phyloP scores from a whole-genome alignment of 1,140 invertebrate genomes.

The Anastrepha obliqua region DNA sequence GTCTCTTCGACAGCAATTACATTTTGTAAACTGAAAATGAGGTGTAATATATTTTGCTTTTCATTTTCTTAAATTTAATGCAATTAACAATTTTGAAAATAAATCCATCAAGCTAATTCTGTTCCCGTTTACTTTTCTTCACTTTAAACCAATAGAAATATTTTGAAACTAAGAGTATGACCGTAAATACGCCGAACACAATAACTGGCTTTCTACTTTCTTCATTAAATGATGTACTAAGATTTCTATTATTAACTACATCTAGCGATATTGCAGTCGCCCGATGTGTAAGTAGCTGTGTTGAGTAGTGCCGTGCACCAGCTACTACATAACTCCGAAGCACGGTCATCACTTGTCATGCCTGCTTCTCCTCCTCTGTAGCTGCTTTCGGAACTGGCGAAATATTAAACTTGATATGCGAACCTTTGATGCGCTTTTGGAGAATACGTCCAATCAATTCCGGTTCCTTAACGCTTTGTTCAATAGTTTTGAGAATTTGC shows the following conservation, averaged over 20 bases:
- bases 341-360: constrained; percentile 64
- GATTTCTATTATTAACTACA: not conserved
- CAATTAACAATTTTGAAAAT: constrained; percentile 21
- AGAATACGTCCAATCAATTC: constrained; percentile 75
- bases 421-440: constrained; percentile 78
- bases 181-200: constrained; percentile 34
- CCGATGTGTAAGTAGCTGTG: constrained; percentile 36
- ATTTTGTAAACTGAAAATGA: no score
- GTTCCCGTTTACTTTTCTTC: not conserved
- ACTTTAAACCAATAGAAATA: constrained; percentile 30
- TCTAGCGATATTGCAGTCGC: not conserved
- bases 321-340: constrained; percentile 52
- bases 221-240: constrained; percentile 25
- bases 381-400: constrained; percentile 69
- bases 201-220: constrained; percentile 17
- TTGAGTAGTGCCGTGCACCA: constrained; percentile 11
- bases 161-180: constrained; percentile 18
- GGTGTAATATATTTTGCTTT: not conserved
- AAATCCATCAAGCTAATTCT: not conserved
- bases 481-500: constrained; percentile 74
- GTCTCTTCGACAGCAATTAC: no score
- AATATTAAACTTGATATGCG: constrained; percentile 78
- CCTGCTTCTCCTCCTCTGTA: constrained; percentile 38
- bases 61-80: not conserved
- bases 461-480: constrained; percentile 75